Conservation (phyloP, 2,113 vertebrate genomes). For the Varanus salvator region DNA sequence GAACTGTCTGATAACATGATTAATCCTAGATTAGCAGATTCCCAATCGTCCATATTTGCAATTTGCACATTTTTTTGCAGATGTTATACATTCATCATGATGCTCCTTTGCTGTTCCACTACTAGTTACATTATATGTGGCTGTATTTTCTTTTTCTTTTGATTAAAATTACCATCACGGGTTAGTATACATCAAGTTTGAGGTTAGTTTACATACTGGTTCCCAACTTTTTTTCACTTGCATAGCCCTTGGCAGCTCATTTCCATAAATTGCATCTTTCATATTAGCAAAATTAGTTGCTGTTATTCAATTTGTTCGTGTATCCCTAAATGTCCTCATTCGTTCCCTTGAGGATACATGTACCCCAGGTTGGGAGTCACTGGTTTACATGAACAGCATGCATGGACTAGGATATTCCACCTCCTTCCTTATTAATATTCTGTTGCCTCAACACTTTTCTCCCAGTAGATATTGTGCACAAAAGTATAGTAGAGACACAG, state of each 20-base stretch:
- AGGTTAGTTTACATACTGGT: background rate
- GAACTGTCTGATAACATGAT: background rate
- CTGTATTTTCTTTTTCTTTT: background rate
- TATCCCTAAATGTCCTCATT: too few species aligned
- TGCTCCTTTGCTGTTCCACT: background rate
- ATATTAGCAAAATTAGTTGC: too few species aligned
- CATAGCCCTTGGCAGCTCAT: too few species aligned
- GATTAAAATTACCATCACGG: background rate
- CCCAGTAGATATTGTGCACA: background rate
- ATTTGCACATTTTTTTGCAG: background rate
- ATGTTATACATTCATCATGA: slow-evolving; percentile 4
- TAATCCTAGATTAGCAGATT: slow-evolving; percentile 23
- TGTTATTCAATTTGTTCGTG: too few species aligned
- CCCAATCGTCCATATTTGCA: background rate
- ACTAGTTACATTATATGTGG: background rate
- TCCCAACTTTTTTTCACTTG: too few species aligned
- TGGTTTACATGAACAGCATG: background rate
- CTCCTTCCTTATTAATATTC: background rate
- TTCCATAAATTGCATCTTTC: too few species aligned
- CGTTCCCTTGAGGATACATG: too few species aligned
- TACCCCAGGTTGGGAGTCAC: too few species aligned
- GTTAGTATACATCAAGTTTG: background rate
- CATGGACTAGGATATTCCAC: too few species aligned
- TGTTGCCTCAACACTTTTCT: background rate
- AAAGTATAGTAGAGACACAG: background rate